Percentiles rank a stretch among this genome's conserved stretches.
phyloP scores from a whole-genome alignment of 2,888 invertebrate genomes.

The Apotomis betuletana region DNA sequence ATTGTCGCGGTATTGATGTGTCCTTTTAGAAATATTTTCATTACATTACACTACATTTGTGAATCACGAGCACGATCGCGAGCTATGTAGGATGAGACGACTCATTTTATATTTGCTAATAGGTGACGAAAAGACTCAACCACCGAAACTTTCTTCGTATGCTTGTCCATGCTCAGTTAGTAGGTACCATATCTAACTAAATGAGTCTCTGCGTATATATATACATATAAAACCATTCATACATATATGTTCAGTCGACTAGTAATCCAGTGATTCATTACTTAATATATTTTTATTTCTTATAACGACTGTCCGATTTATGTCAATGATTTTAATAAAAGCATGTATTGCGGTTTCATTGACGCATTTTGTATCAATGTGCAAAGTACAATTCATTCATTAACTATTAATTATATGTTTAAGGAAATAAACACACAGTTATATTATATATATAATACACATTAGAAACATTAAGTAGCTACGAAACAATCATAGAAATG shows the following conservation, averaged over 20 bases:
- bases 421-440: not conserved
- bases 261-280: not conserved
- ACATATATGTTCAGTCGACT: not conserved
- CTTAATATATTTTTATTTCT: not conserved
- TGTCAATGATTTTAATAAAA: conserved; percentile 29
- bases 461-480: not conserved
- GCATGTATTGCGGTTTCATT: conserved; percentile 25
- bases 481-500: not conserved
- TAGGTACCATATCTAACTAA: too few species aligned
- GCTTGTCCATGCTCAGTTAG: too few species aligned
- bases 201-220: too few species aligned
- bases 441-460: not conserved
- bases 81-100: too few species aligned
- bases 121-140: too few species aligned
- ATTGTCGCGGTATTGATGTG: too few species aligned
- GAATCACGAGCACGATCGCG: too few species aligned
- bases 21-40: too few species aligned
- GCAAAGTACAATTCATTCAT: conserved; percentile 24
- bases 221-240: not conserved
- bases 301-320: not conserved
- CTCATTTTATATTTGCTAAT: too few species aligned
- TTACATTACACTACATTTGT: too few species aligned
- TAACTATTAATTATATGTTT: not conserved
- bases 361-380: conserved; percentile 22
- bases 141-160: too few species aligned